A percentile compares a stretch with the other conserved stretches of the same genome.
phyloP scores from a whole-genome alignment of 2,797 vertebrate genomes.

The Sebastes goodei region DNA sequence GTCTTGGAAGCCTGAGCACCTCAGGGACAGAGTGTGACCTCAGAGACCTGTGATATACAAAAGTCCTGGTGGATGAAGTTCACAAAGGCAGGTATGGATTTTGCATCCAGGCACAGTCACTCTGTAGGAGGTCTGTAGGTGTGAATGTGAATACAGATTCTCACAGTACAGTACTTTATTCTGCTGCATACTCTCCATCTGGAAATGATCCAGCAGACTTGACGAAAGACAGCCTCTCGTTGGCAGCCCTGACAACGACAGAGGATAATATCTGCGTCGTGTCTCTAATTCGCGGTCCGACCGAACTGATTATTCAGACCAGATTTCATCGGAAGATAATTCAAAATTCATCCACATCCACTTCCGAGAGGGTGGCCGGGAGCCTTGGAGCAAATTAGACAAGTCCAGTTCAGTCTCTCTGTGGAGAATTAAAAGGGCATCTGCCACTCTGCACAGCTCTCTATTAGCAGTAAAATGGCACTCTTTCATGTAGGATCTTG shows the following conservation, averaged over 20 bases:
- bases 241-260: constrained; percentile 78
- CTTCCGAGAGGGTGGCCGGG: constrained; percentile 84
- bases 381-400: constrained; percentile 85
- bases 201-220: constrained; percentile 87
- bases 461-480: constrained; percentile 86
- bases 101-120: constrained; percentile 83
- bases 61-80: constrained; percentile 86
- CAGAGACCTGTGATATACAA: constrained; percentile 82
- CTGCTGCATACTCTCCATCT: constrained; percentile 84
- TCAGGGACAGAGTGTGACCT: constrained; percentile 84
- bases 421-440: constrained; percentile 87
- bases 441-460: constrained; percentile 81
- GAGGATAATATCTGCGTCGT: constrained; percentile 85
- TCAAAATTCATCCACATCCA: constrained; percentile 91
- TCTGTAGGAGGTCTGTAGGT: constrained; percentile 66
- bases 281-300: constrained; percentile 83
- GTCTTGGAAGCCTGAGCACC: constrained; percentile 82
- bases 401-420: constrained; percentile 86
- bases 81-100: constrained; percentile 86
- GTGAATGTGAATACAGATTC: constrained; percentile 83
- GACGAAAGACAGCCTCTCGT: constrained; percentile 77
- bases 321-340: constrained; percentile 83
- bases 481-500: constrained; percentile 82
- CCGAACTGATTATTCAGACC: constrained; percentile 87
- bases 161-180: constrained; percentile 81